Conservation (phyloP, 1,140 invertebrate genomes). For the Drosophila ohnishii region DNA sequence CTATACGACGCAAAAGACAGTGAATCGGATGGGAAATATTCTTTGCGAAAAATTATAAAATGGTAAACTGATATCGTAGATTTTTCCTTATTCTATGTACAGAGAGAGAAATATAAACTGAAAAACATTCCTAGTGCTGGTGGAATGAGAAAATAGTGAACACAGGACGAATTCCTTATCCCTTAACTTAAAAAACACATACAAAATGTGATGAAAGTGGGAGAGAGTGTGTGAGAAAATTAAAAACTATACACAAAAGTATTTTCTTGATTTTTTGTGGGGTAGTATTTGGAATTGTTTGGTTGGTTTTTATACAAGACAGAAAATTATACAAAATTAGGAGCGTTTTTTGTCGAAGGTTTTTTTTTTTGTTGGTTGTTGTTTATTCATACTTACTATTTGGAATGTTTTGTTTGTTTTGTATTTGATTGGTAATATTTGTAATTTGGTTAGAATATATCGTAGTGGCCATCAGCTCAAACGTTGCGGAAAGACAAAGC, state of each 20-base stretch:
- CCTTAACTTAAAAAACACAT: conserved; percentile 38
- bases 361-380: conserved; percentile 24
- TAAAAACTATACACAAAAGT: conserved; percentile 62
- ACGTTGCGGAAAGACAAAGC: conserved; percentile 83
- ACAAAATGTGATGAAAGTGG: conserved; percentile 26
- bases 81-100: conserved; percentile 1
- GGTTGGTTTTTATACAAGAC: conserved; percentile 31
- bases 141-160: conserved; percentile 19
- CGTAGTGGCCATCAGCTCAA: conserved; percentile 83
- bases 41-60: conserved; percentile 6
- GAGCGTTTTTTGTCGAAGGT: conserved; percentile 25
- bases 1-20: conserved; percentile 23
- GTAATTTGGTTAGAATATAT: conserved; percentile 81
- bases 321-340: conserved; percentile 55
- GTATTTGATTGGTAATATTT: conserved; percentile 75
- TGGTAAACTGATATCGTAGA: conserved; percentile 16
- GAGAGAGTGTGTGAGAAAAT: conserved; percentile 17
- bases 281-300: conserved; percentile 37
- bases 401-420: conserved; percentile 67
- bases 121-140: conserved; percentile 23
- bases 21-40: neutral
- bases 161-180: conserved; percentile 18
- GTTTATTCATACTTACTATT: conserved; percentile 73
- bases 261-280: conserved; percentile 32
- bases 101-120: conserved; percentile 20